A percentile compares a stretch with the other conserved stretches of the same genome.
Evolutionary conservation across 2,113 vertebrate genomes (phyloP).

Genomic region (Symphodus melops): DNA sequence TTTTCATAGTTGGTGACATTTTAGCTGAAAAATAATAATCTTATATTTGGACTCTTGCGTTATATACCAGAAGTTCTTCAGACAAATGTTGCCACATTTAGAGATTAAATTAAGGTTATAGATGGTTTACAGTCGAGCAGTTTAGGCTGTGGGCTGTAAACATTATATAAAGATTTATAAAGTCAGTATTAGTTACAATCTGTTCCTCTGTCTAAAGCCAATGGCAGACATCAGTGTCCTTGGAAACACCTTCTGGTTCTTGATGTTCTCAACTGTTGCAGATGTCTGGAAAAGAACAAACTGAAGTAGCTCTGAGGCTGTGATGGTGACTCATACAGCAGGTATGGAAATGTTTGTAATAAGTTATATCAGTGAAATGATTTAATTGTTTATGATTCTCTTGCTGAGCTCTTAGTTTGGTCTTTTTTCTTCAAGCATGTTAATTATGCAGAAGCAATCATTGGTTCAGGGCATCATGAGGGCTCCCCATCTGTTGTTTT

Average conservation of each 20-base stretch:
- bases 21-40: too few relatives aligned
- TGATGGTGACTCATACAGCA: background rate
- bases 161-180: background rate
- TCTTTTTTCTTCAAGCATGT: background rate
- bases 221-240: background rate
- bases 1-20: too few relatives aligned
- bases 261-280: background rate
- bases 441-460: conserved; percentile 1
- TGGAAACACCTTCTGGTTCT: background rate
- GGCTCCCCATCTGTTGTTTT: conserved; percentile 20
- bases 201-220: background rate
- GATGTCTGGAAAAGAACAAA: background rate
- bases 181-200: too few relatives aligned
- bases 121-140: background rate
- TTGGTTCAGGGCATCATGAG: background rate
- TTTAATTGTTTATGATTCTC: too few relatives aligned
- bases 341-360: too few relatives aligned
- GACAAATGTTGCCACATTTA: too few relatives aligned
- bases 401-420: background rate
- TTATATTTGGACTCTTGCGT: too few relatives aligned
- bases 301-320: too few relatives aligned
- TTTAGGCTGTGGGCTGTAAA: background rate
- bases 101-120: too few relatives aligned
- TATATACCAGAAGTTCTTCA: too few relatives aligned
- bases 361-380: too few relatives aligned